phyloP scores from a whole-genome alignment of 2,797 vertebrate genomes.

The Alfaro cultratus region DNA sequence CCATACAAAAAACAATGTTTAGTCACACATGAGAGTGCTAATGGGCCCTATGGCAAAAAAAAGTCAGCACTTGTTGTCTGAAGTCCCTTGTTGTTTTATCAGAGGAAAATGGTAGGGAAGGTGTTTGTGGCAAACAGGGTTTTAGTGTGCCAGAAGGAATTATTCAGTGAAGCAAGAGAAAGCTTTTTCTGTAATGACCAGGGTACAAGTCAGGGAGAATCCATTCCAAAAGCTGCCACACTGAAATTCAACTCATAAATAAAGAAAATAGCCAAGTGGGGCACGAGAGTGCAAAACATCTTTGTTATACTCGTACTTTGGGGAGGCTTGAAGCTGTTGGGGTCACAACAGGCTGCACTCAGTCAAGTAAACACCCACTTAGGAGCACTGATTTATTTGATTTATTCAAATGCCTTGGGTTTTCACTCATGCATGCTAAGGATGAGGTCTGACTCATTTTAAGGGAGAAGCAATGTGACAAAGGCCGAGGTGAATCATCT shows the following conservation, averaged over 20 bases:
- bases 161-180: slow-evolving; percentile 58
- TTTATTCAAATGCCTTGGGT: slow-evolving; percentile 69
- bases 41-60: slow-evolving; percentile 67
- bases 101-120: slow-evolving; percentile 44
- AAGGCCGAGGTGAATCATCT: slow-evolving; percentile 55
- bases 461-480: slow-evolving; percentile 47
- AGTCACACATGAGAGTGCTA: slow-evolving; percentile 67
- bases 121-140: slow-evolving; percentile 56
- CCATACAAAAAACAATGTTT: slow-evolving; percentile 43
- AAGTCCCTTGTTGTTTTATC: slow-evolving; percentile 61
- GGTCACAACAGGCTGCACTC: slow-evolving; percentile 65
- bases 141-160: slow-evolving; percentile 62
- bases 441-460: slow-evolving; percentile 56
- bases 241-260: slow-evolving; percentile 61
- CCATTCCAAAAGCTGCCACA: slow-evolving; percentile 43
- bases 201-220: slow-evolving; percentile 44
- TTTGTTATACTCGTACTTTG: slow-evolving; percentile 57
- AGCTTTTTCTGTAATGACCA: slow-evolving; percentile 51
- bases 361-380: slow-evolving; percentile 70
- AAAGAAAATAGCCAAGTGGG: slow-evolving; percentile 43
- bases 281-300: slow-evolving; percentile 44
- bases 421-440: slow-evolving; percentile 56
- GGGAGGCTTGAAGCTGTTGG: slow-evolving; percentile 45
- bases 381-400: slow-evolving; percentile 65
- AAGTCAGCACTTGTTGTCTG: slow-evolving; percentile 63